Conservation (phyloP, 1,140 invertebrate species). For the Ceratina australensis region DNA sequence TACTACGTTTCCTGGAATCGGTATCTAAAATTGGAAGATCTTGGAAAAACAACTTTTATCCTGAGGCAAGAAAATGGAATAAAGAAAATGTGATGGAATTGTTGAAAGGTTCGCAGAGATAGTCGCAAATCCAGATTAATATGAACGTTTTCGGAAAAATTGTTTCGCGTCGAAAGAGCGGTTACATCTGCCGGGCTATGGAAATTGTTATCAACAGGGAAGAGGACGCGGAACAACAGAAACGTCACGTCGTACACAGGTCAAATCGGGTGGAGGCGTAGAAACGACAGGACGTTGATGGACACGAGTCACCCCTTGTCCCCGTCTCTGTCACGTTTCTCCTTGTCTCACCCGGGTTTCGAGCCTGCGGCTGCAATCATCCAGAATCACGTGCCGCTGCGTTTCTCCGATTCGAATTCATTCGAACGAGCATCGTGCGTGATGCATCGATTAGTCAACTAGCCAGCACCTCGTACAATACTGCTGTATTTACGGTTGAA, state of each 20-base stretch:
- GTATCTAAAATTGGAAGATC: too few relatives aligned
- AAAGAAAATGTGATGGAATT: neutral
- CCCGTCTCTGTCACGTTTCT: slow-evolving; percentile 16
- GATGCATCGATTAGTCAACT: slow-evolving; percentile 33
- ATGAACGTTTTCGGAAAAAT: slow-evolving; percentile 34
- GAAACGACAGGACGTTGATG: slow-evolving; percentile 42
- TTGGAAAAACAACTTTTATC: neutral
- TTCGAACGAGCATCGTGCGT: neutral
- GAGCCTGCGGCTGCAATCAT: slow-evolving; percentile 23
- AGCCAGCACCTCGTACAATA: slow-evolving; percentile 41
- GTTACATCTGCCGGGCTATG: slow-evolving; percentile 39
- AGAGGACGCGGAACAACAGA: neutral
- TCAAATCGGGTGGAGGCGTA: neutral
- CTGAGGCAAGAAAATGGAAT: neutral
- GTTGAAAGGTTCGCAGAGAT: neutral
- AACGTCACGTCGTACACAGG: neutral
- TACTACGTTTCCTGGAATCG: too few relatives aligned
- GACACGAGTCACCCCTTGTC: slow-evolving; percentile 24
- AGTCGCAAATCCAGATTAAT: neutral
- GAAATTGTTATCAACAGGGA: slow-evolving; percentile 56
- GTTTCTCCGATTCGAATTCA: neutral
- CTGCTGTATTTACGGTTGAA: slow-evolving; percentile 41
- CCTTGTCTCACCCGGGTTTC: slow-evolving; percentile 34
- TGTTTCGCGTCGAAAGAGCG: slow-evolving; percentile 48
- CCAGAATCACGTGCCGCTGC: neutral